Conservation (phyloP, 1,140 invertebrate species). For the Chrysopa pallens region DNA sequence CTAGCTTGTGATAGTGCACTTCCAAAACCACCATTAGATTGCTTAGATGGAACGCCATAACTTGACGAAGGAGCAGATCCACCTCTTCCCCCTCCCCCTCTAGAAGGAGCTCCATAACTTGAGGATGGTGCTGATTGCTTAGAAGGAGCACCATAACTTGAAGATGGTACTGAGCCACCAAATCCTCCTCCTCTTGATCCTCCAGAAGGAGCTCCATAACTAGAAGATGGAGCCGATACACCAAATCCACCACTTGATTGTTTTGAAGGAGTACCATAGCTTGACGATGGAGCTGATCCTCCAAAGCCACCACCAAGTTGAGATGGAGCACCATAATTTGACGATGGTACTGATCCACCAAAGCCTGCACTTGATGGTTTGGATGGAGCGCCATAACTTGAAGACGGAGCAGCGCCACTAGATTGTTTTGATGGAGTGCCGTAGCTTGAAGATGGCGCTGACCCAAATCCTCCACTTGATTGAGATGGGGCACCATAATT, state of each 20-base stretch:
- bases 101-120: slow-evolving; percentile 21
- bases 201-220: slow-evolving; percentile 5
- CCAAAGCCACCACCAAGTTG: not conserved
- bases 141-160: slow-evolving; percentile 28
- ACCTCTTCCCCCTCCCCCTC: slow-evolving; percentile 9
- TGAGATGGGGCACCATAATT: slow-evolving; percentile 19
- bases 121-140: slow-evolving; percentile 19
- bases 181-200: slow-evolving; percentile 11
- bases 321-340: slow-evolving; percentile 28
- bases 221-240: slow-evolving; percentile 8
- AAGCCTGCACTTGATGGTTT: slow-evolving; percentile 3
- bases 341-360: slow-evolving; percentile 6
- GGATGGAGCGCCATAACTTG: slow-evolving; percentile 19
- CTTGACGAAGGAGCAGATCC: slow-evolving; percentile 9
- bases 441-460: slow-evolving; percentile 6
- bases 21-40: slow-evolving; percentile 7
- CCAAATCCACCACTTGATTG: slow-evolving; percentile 5
- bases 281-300: slow-evolving; percentile 4
- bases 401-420: slow-evolving; percentile 17
- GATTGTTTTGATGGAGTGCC: slow-evolving; percentile 8
- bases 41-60: slow-evolving; percentile 13
- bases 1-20: slow-evolving; percentile 8
- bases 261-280: slow-evolving; percentile 9
- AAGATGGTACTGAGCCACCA: slow-evolving; percentile 8
- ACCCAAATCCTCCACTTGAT: slow-evolving; percentile 3